Percentiles rank a stretch among this genome's conserved stretches.
Conservation (phyloP, 2,113 vertebrate genomes). For the Lophius piscatorius region DNA sequence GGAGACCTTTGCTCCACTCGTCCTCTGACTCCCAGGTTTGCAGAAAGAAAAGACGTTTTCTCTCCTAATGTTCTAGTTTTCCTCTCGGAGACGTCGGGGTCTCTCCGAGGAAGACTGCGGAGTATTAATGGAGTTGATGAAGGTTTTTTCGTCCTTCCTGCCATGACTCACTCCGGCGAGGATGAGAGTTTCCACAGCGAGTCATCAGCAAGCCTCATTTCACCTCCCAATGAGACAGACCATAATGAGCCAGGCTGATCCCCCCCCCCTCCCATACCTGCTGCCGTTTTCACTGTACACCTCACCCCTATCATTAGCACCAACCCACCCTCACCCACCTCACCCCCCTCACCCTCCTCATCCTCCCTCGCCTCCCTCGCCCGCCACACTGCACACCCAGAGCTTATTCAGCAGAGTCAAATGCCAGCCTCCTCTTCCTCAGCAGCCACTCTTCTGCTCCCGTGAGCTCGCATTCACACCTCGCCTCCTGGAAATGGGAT, state of each 20-base stretch:
- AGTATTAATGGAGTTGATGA: slow-evolving; percentile 52
- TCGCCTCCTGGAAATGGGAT: slow-evolving; percentile 83
- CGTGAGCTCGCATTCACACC: slow-evolving; percentile 88
- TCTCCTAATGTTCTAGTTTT: slow-evolving; percentile 45
- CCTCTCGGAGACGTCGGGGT: slow-evolving; percentile 46
- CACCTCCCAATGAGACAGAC: slow-evolving; percentile 84
- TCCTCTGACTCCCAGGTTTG: no score
- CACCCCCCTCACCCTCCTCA: not conserved
- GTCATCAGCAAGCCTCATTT: slow-evolving; percentile 86
- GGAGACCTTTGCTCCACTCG: no score
- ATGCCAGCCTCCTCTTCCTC: slow-evolving; percentile 85
- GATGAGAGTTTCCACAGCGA: slow-evolving; percentile 49
- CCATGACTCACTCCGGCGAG: slow-evolving; percentile 59
- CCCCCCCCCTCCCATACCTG: slow-evolving; percentile 11
- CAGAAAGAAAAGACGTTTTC: slow-evolving; percentile 35
- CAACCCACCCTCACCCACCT: slow-evolving; percentile 16
- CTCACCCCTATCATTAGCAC: slow-evolving; percentile 49
- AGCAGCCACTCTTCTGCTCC: slow-evolving; percentile 89
- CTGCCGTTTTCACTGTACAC: slow-evolving; percentile 17
- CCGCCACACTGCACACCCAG: slow-evolving; percentile 87
- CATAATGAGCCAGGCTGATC: slow-evolving; percentile 84
- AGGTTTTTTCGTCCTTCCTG: slow-evolving; percentile 44
- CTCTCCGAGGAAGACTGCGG: slow-evolving; percentile 39
- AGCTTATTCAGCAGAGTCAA: slow-evolving; percentile 99
- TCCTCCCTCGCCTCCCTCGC: slow-evolving; percentile 60